A percentile compares a stretch with the other conserved stretches of the same genome.
phyloP scores from a whole-genome alignment of 2,888 invertebrate species.

The Meteorus cinctellus region DNA sequence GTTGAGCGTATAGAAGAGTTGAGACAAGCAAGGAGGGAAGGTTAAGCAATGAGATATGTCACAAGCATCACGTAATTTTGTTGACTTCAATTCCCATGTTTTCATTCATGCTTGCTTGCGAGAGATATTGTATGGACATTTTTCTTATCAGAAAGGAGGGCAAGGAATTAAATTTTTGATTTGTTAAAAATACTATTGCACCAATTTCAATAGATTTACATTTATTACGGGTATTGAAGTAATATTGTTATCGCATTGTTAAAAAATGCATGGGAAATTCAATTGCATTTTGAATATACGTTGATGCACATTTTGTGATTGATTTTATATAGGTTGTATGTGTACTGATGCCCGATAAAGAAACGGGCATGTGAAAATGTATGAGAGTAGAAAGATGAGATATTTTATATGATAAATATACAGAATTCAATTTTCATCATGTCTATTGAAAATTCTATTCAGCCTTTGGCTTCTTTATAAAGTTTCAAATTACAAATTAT shows the following conservation, averaged over 20 bases:
- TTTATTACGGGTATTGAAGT: background rate
- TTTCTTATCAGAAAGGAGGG: no score
- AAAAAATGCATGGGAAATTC: background rate
- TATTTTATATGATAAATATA: no score
- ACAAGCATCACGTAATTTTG: background rate
- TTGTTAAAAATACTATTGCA: no score
- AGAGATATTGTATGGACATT: no score
- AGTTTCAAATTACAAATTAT: no score
- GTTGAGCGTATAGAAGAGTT: no score
- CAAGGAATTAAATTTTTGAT: no score
- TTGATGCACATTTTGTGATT: background rate
- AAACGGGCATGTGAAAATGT: background rate
- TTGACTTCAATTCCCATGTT: background rate
- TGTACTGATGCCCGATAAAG: background rate
- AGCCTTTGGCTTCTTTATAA: no score
- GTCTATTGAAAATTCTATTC: no score
- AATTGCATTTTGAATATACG: background rate
- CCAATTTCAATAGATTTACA: background rate
- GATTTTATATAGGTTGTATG: background rate
- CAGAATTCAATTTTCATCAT: no score
- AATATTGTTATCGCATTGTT: background rate
- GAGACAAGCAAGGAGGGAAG: background rate
- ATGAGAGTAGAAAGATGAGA: background rate
- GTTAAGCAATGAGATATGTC: slow-evolving; percentile 3
- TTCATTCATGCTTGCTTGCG: background rate